Percentiles rank a stretch among this genome's conserved stretches.
phyloP scores from a whole-genome alignment of 2,888 invertebrate genomes.

The Macroteleia sp. region DNA sequence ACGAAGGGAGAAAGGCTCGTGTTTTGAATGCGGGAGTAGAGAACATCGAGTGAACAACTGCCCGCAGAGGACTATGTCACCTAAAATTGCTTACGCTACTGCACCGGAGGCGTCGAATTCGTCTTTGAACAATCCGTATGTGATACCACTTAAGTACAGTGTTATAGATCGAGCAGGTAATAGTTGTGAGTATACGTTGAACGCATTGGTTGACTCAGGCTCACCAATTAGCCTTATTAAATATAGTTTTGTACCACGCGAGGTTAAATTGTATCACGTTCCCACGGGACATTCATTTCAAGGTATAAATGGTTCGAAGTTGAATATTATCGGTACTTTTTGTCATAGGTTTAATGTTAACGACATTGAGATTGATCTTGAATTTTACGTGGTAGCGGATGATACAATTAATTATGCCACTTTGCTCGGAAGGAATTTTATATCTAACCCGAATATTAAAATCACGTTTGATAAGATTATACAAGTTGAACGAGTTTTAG shows the following conservation, averaged over 20 bases:
- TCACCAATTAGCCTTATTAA: slow-evolving; percentile 23
- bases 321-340: slow-evolving; percentile 8
- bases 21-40: slow-evolving; percentile 30
- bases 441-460: no score
- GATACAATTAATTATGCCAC: no score
- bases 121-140: no score
- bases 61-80: no score
- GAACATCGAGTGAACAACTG: no score
- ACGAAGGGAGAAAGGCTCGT: slow-evolving; percentile 21
- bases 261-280: neutral
- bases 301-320: slow-evolving; percentile 13
- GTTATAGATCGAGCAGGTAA: neutral
- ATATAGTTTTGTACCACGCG: neutral
- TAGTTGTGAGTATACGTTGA: slow-evolving; percentile 5
- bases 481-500: no score
- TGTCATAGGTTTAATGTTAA: neutral
- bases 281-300: neutral
- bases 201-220: slow-evolving; percentile 4
- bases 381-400: no score
- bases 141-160: no score
- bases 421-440: no score
- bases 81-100: no score
- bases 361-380: neutral
- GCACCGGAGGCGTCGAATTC: no score
- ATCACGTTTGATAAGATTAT: no score